Conservation (phyloP, 2,113 vertebrate species). For the Aegithalos caudatus region DNA sequence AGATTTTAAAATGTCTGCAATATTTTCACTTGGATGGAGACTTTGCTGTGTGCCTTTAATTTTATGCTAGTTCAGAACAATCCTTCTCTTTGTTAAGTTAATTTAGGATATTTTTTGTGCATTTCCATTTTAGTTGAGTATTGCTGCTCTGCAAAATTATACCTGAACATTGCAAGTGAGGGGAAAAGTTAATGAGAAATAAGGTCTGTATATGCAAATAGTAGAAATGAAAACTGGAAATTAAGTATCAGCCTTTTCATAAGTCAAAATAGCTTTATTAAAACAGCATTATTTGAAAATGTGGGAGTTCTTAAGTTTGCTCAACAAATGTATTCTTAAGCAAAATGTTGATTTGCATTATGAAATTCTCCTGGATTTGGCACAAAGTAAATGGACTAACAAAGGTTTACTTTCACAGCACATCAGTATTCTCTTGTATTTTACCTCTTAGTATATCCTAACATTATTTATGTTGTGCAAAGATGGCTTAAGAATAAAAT, state of each 20-base stretch:
- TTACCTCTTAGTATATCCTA: background rate
- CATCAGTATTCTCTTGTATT: constrained; percentile 47
- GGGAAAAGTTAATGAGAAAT: background rate
- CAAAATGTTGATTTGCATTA: constrained; percentile 48
- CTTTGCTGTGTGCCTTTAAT: background rate
- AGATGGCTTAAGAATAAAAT: background rate
- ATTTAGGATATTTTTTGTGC: no score
- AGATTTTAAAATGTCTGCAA: background rate
- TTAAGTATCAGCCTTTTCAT: background rate
- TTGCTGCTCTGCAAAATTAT: background rate
- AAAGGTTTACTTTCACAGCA: constrained; percentile 1
- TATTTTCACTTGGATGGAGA: background rate
- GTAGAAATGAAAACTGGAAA: background rate
- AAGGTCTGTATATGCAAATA: background rate
- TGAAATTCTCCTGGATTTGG: constrained; percentile 21
- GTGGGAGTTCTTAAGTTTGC: constrained; percentile 9
- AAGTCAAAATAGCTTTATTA: background rate
- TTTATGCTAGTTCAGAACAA: background rate
- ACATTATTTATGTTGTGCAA: background rate
- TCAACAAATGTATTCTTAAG: constrained; percentile 40
- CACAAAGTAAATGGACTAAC: constrained; percentile 10
- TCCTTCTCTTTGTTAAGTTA: background rate
- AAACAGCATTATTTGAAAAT: background rate
- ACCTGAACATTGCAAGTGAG: background rate
- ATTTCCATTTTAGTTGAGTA: background rate